A percentile compares a stretch with the other conserved stretches of the same genome.
These are phyloP conservation scores for Spondyliosoma cantharus DNA, from an alignment of 2,797 vertebrate species.

Conservation along the genomic window DNA sequence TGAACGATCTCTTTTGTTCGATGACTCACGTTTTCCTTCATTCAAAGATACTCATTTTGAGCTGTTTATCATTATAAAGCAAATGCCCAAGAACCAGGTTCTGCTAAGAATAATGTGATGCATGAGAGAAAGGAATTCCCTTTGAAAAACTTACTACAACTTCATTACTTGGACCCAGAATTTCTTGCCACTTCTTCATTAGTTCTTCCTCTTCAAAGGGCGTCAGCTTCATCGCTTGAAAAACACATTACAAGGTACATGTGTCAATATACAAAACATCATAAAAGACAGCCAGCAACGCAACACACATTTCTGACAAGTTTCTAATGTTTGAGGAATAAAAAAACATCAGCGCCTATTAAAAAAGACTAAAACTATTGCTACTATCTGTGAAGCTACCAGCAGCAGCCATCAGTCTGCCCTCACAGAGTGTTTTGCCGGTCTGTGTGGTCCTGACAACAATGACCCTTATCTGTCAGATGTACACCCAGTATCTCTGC, in stretches of 20 bases:
- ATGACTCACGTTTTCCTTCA: neutral
- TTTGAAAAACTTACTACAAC: conserved; percentile 88
- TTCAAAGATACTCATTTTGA: neutral
- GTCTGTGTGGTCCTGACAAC: conserved; percentile 54
- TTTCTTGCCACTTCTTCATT: conserved; percentile 90
- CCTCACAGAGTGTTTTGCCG: conserved; percentile 28
- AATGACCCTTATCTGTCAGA: conserved; percentile 61
- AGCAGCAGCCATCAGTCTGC: conserved; percentile 15
- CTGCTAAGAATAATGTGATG: neutral
- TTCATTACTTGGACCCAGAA: conserved; percentile 91
- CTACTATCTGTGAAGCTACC: conserved; percentile 10
- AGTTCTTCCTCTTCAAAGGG: conserved; percentile 83
- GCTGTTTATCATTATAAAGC: neutral
- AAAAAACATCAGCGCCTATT: conserved; percentile 21
- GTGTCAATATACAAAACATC: conserved; percentile 5
- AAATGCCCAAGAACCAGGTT: neutral
- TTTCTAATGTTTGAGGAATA: neutral
- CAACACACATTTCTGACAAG: neutral
- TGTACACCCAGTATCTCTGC: conserved; percentile 46
- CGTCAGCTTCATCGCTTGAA: conserved; percentile 72
- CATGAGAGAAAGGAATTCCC: conserved; percentile 11
- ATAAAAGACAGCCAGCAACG: conserved; percentile 9
- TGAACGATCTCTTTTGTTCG: neutral
- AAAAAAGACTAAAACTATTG: conserved; percentile 2
- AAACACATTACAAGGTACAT: conserved; percentile 32